phyloP scores from a whole-genome alignment of 2,113 vertebrate species.

The Phoxinus phoxinus region DNA sequence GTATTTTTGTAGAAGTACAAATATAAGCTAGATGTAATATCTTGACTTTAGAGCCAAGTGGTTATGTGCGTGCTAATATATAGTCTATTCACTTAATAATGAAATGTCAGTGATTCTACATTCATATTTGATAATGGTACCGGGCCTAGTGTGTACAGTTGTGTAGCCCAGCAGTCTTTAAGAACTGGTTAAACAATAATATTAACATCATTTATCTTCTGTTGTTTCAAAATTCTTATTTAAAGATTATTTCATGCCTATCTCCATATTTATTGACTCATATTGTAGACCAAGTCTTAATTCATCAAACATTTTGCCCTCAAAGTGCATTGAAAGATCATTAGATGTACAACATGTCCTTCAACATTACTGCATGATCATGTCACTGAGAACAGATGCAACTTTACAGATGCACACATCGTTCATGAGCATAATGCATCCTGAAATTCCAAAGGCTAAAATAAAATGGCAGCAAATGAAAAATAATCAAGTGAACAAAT shows the following conservation, averaged over 20 bases:
- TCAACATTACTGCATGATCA: not conserved
- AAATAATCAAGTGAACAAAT: not conserved
- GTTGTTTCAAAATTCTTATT: not conserved
- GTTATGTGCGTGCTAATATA: not conserved
- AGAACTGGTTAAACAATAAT: not conserved
- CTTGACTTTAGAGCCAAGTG: not conserved
- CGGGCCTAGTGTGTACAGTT: too few species aligned
- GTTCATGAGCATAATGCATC: not conserved
- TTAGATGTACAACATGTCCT: not conserved
- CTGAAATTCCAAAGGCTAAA: not conserved
- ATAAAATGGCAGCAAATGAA: not conserved
- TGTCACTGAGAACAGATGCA: not conserved
- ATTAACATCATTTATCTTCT: not conserved
- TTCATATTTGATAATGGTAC: not conserved
- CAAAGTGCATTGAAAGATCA: not conserved
- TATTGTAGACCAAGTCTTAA: not conserved
- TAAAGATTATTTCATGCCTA: not conserved
- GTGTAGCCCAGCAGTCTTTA: not conserved
- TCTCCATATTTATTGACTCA: not conserved
- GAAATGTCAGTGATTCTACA: not conserved
- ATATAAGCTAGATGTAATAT: not conserved
- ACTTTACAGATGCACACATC: not conserved
- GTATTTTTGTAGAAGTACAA: not conserved
- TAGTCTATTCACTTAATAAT: not conserved
- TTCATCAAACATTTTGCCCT: not conserved